phyloP scores from a whole-genome alignment of 2,888 invertebrate genomes.

The Zelleria hepariella region DNA sequence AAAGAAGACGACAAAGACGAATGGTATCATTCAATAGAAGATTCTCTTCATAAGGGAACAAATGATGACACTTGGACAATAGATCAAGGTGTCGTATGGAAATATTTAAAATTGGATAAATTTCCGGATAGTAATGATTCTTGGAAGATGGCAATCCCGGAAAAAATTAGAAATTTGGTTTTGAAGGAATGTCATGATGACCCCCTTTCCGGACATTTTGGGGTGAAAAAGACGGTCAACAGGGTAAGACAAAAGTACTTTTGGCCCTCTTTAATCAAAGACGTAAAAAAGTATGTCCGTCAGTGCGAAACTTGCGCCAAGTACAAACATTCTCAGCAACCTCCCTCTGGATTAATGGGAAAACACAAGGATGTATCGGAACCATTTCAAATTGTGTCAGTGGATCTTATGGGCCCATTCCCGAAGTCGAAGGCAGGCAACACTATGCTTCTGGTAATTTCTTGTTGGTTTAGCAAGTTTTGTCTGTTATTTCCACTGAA shows the following conservation, averaged over 20 bases:
- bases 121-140: constrained; percentile 10
- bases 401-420: not conserved
- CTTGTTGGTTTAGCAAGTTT: not conserved
- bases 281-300: constrained; percentile 7
- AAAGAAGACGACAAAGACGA: not conserved
- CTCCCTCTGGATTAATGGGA: constrained; percentile 9
- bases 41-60: not conserved
- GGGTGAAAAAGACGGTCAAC: constrained; percentile 8
- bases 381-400: constrained; percentile 6
- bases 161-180: not conserved
- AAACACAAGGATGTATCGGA: constrained; percentile 6
- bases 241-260: constrained; percentile 8
- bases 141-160: constrained; percentile 11
- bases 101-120: constrained; percentile 8
- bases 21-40: not conserved
- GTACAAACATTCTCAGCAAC: constrained; percentile 8
- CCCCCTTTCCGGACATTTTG: constrained; percentile 8
- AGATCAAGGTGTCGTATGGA: constrained; percentile 6
- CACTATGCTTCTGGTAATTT: not conserved
- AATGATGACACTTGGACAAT: not conserved
- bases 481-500: not conserved
- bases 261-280: constrained; percentile 10
- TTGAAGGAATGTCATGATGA: constrained; percentile 11
- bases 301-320: constrained; percentile 11
- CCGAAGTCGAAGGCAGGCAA: too few relatives aligned